These are phyloP conservation scores for Laothoe populi DNA, from an alignment of 2,888 invertebrate species.

Conservation along the genomic window DNA sequence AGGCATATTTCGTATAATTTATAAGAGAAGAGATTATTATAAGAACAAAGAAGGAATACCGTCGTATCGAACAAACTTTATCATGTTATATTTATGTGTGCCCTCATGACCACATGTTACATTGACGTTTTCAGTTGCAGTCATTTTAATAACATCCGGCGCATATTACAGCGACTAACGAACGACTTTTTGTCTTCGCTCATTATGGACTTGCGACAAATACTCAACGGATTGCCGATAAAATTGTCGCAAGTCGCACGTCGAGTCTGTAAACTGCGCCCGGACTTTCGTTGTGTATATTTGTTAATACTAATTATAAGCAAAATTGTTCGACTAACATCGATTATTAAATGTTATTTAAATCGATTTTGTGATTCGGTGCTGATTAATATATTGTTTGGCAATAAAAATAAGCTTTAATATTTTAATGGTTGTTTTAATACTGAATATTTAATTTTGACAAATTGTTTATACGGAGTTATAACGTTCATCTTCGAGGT, in stretches of 20 bases:
- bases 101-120: neutral
- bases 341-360: conserved; percentile 20
- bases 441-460: no score
- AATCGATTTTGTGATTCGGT: conserved; percentile 25
- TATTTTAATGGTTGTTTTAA: conserved; percentile 9
- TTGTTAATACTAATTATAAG: neutral
- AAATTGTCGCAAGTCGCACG: no score
- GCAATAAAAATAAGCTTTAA: conserved; percentile 26
- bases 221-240: neutral
- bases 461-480: no score
- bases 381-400: conserved; percentile 15
- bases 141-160: no score
- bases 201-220: neutral
- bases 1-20: neutral
- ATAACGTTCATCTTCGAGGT: no score
- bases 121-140: neutral
- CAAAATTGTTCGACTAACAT: conserved; percentile 28
- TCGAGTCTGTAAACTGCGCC: neutral
- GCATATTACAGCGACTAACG: no score
- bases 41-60: no score
- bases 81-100: neutral
- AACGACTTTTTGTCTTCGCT: no score
- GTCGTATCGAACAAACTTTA: neutral
- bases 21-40: neutral
- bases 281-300: neutral